Percentiles rank a stretch among this genome's conserved stretches.
phyloP scores from a whole-genome alignment of 2,888 invertebrate species.

The Bombylius major region DNA sequence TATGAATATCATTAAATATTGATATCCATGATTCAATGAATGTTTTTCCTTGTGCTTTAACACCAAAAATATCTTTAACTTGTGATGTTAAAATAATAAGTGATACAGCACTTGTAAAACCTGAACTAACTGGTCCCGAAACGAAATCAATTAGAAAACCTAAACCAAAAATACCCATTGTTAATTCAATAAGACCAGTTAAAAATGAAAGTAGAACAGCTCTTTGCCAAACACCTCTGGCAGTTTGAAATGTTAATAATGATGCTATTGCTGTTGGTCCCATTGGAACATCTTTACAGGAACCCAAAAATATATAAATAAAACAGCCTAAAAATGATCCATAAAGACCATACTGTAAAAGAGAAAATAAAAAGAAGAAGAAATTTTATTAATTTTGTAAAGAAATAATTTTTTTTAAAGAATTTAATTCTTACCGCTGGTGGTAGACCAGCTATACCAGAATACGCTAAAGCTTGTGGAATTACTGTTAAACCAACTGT shows the following conservation, averaged over 20 bases:
- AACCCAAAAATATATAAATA: conserved; percentile 78
- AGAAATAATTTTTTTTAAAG: not conserved
- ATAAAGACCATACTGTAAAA: conserved; percentile 72
- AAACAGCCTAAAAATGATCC: conserved; percentile 85
- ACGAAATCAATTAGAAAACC: conserved; percentile 85
- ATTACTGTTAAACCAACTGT: conserved; percentile 59
- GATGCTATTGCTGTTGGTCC: conserved; percentile 91
- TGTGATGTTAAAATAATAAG: conserved; percentile 80
- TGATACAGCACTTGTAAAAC: conserved; percentile 82
- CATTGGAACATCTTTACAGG: conserved; percentile 84
- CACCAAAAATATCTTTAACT: conserved; percentile 69
- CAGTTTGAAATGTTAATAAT: conserved; percentile 68
- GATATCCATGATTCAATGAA: conserved; percentile 70
- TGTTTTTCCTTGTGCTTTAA: conserved; percentile 58
- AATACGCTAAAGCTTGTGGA: conserved; percentile 77
- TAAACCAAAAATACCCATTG: conserved; percentile 72
- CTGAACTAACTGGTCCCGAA: conserved; percentile 78
- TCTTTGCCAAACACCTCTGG: conserved; percentile 47
- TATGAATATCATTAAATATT: conserved; percentile 52
- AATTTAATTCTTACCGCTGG: conserved; percentile 41
- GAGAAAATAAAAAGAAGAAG: conserved; percentile 7
- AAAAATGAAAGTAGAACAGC: conserved; percentile 67
- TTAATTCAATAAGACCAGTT: conserved; percentile 58
- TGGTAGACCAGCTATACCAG: conserved; percentile 65
- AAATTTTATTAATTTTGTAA: not conserved